Evolutionary conservation across 1,140 invertebrate species (phyloP).

Genomic region (Glomeris maerens): DNA sequence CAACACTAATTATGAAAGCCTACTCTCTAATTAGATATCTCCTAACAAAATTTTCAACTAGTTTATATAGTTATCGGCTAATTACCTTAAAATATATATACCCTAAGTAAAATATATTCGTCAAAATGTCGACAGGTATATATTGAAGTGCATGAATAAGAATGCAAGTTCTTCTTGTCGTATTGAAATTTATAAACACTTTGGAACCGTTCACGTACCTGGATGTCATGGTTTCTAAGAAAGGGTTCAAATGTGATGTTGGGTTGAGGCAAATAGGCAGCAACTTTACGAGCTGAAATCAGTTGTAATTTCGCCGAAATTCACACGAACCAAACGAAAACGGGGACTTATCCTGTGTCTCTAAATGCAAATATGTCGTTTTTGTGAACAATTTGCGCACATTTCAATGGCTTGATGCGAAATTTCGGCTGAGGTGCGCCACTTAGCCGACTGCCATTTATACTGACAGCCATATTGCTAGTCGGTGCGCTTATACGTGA

Average conservation of each 20-base stretch:
- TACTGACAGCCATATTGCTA: conserved; percentile 11
- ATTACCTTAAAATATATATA: too few species aligned
- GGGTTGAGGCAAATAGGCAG: not conserved
- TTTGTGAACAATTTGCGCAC: not conserved
- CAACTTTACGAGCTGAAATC: not conserved
- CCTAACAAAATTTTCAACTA: too few species aligned
- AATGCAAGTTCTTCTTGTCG: too few species aligned
- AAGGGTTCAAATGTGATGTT: not conserved
- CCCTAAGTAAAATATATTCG: too few species aligned
- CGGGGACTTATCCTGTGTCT: not conserved
- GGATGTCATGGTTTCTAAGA: too few species aligned
- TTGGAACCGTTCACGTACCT: too few species aligned
- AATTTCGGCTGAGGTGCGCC: not conserved
- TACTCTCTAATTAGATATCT: too few species aligned
- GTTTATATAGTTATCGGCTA: too few species aligned
- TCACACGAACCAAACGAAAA: not conserved
- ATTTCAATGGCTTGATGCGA: not conserved
- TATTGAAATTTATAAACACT: too few species aligned
- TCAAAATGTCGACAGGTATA: too few species aligned
- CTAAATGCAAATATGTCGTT: not conserved
- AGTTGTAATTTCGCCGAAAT: not conserved
- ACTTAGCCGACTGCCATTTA: conserved; percentile 8
- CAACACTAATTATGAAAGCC: too few species aligned
- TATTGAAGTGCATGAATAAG: too few species aligned
- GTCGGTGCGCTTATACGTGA: not conserved